Percentiles rank a stretch among this genome's conserved stretches.
Evolutionary conservation across 1,140 invertebrate species (phyloP).

Genomic region (Mya arenaria): DNA sequence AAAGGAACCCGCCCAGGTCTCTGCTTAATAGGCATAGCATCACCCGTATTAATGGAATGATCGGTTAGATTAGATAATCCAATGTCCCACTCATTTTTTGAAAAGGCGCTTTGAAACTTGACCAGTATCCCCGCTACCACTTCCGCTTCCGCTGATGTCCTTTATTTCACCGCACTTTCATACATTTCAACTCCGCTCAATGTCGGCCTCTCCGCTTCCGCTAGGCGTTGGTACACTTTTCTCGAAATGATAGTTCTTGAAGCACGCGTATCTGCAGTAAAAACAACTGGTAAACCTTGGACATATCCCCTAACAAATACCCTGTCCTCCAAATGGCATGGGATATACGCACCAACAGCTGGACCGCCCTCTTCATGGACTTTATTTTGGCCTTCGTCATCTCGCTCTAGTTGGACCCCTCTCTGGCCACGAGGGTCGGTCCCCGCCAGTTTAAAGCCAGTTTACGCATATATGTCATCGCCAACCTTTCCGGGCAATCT

Average conservation of each 20-base stretch:
- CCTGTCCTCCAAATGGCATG: background rate
- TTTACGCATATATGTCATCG: background rate
- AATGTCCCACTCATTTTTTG: constrained; percentile 1
- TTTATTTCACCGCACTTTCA: background rate
- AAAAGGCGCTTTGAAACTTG: background rate
- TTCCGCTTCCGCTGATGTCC: background rate
- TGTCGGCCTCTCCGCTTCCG: background rate
- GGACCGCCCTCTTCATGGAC: background rate
- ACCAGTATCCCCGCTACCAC: background rate
- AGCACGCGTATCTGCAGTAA: constrained; percentile 29
- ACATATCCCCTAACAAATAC: constrained; percentile 23
- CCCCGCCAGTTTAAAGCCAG: constrained; percentile 34
- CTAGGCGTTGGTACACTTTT: background rate
- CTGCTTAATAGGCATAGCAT: constrained; percentile 4
- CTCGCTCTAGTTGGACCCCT: background rate
- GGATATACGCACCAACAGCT: background rate
- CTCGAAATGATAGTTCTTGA: constrained; percentile 32
- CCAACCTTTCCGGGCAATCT: background rate
- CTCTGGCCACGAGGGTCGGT: constrained; percentile 39
- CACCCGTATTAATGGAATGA: constrained; percentile 2
- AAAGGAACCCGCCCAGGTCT: background rate
- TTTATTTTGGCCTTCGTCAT: background rate
- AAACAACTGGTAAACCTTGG: constrained; percentile 7
- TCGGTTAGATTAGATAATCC: background rate
- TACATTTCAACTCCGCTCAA: background rate